Evolutionary conservation across 1,140 invertebrate genomes (phyloP).

Genomic region (Schmidtea mediterranea): DNA sequence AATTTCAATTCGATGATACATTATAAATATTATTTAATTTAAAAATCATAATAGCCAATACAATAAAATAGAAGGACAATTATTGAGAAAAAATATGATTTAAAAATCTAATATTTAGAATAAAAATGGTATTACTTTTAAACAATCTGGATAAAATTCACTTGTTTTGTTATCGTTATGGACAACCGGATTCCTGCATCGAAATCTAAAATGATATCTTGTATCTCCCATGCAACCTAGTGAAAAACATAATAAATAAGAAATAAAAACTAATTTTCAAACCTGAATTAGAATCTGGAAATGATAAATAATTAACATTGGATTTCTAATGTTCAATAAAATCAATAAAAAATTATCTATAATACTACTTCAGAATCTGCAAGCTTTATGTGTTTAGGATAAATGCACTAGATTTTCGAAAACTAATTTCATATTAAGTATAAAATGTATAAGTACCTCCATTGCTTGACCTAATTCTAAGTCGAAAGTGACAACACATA

Average conservation of each 20-base stretch:
- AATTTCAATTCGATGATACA: too few species aligned
- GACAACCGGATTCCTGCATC: slow-evolving; percentile 10
- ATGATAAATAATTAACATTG: slow-evolving; percentile 87
- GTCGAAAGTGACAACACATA: slow-evolving; percentile 91
- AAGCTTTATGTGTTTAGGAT: slow-evolving; percentile 49
- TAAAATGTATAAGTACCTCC: slow-evolving; percentile 36
- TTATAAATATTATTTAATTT: too few species aligned
- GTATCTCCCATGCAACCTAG: slow-evolving; percentile 83
- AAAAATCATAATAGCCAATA: too few species aligned
- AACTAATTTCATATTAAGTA: slow-evolving; percentile 4
- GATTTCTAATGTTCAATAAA: slow-evolving; percentile 33
- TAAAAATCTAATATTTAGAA: too few species aligned
- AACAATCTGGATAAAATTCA: background rate
- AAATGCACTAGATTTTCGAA: slow-evolving; percentile 29
- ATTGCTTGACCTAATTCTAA: slow-evolving; percentile 81
- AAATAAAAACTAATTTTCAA: too few species aligned
- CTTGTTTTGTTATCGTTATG: background rate
- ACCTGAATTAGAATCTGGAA: slow-evolving; percentile 71
- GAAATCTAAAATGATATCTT: slow-evolving; percentile 66
- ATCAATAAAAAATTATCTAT: background rate
- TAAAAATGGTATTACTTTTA: too few species aligned
- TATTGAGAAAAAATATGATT: too few species aligned
- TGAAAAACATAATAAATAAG: too few species aligned
- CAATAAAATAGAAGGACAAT: too few species aligned
- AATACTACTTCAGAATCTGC: slow-evolving; percentile 45